Conservation (phyloP, 2,797 vertebrate species). For the Taenioides sp. region DNA sequence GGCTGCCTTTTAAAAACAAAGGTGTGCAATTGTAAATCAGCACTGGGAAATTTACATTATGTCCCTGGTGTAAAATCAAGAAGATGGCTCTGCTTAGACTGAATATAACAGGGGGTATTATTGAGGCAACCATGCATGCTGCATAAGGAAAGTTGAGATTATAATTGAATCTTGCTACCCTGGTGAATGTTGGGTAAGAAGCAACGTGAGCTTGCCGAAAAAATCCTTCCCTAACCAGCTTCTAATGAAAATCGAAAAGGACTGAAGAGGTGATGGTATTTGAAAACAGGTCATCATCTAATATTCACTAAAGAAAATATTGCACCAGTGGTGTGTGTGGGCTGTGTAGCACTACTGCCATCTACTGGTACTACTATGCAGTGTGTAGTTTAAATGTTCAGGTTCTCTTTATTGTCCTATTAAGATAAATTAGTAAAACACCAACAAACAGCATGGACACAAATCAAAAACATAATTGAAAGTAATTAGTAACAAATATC, state of each 20-base stretch:
- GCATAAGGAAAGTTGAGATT: conserved; percentile 60
- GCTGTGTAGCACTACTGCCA: conserved; percentile 77
- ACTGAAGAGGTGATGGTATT: conserved; percentile 69
- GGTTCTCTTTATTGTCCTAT: too few relatives aligned
- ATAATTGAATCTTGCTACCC: conserved; percentile 66
- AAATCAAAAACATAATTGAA: not conserved
- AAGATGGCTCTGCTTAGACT: conserved; percentile 49
- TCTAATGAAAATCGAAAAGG: conserved; percentile 72
- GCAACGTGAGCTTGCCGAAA: conserved; percentile 49
- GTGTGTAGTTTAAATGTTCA: not conserved
- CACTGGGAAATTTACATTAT: conserved; percentile 52
- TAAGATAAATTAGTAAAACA: too few relatives aligned
- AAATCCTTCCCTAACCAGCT: conserved; percentile 61
- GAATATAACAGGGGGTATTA: conserved; percentile 52
- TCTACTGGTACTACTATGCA: conserved; percentile 64
- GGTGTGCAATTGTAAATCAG: conserved; percentile 49
- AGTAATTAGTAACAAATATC: not conserved
- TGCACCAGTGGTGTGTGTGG: conserved; percentile 16
- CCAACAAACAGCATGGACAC: not conserved
- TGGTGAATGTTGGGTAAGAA: conserved; percentile 55
- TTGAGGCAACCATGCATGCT: conserved; percentile 60
- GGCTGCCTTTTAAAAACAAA: conserved; percentile 29
- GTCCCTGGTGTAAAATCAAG: conserved; percentile 66
- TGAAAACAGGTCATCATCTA: conserved; percentile 73
- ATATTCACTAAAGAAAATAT: conserved; percentile 51